Conservation (phyloP, 2,797 vertebrate genomes). For the Pteropus rufus region DNA sequence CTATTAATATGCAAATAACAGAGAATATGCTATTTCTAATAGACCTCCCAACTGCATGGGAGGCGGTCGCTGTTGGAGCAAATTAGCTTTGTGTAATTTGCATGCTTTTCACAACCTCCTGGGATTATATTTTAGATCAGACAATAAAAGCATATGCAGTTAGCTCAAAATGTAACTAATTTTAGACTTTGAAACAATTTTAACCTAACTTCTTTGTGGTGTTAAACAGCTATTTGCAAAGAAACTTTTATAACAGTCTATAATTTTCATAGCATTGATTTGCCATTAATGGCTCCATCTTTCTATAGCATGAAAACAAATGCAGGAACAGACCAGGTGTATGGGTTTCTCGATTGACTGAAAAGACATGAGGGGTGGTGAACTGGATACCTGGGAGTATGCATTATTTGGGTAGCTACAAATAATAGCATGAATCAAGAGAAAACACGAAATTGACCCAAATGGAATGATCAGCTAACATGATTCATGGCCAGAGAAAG, state of each 20-base stretch:
- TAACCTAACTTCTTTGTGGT: conserved; percentile 81
- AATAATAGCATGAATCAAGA: background rate
- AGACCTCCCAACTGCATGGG: conserved; percentile 86
- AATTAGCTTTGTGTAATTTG: conserved; percentile 87
- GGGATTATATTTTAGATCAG: conserved; percentile 87
- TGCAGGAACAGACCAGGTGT: conserved; percentile 43
- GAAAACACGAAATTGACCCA: background rate
- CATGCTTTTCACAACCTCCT: conserved; percentile 84
- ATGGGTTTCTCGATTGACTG: background rate
- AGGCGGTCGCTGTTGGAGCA: conserved; percentile 85
- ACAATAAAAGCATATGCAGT: conserved; percentile 86
- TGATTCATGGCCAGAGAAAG: background rate
- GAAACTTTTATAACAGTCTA: conserved; percentile 78
- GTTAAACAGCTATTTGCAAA: conserved; percentile 80
- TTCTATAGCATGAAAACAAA: conserved; percentile 62
- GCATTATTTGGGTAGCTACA: background rate
- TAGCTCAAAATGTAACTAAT: conserved; percentile 84
- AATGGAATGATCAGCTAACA: background rate
- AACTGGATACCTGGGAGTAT: background rate
- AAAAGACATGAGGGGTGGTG: background rate
- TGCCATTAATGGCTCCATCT: conserved; percentile 67
- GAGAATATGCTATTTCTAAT: conserved; percentile 82
- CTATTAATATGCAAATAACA: conserved; percentile 89
- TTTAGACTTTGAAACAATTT: conserved; percentile 85
- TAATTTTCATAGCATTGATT: conserved; percentile 75